Percentiles rank a stretch among this genome's conserved stretches.
Evolutionary conservation across 2,888 invertebrate species (phyloP).

Genomic region (Lagria hirta): DNA sequence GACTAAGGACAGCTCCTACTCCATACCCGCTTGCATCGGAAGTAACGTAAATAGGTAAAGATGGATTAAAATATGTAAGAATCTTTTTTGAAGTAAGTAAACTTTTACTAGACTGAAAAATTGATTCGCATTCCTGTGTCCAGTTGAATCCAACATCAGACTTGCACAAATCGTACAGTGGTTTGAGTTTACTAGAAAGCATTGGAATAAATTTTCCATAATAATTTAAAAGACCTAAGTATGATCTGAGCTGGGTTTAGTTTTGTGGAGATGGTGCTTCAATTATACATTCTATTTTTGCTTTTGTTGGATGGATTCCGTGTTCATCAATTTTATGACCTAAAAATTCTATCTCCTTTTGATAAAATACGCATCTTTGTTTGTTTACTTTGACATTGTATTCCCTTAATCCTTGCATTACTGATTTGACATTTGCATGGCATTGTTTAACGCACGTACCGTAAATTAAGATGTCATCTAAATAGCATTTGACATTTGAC

Average conservation of each 20-base stretch:
- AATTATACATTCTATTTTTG: background rate
- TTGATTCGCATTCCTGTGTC: background rate
- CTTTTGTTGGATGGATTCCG: background rate
- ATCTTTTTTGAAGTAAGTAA: too few species aligned
- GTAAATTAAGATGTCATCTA: too few species aligned
- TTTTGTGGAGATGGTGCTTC: conserved; percentile 1
- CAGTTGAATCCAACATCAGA: background rate
- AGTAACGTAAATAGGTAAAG: background rate
- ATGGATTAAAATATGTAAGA: background rate
- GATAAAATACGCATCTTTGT: too few species aligned
- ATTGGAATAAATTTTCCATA: conserved; percentile 3
- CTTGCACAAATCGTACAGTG: background rate
- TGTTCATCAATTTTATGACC: background rate
- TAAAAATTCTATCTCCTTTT: background rate
- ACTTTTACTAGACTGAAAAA: background rate
- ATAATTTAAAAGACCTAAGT: background rate
- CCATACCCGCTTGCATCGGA: background rate
- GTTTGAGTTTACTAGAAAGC: too few species aligned
- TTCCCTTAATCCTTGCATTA: background rate
- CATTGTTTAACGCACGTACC: too few species aligned
- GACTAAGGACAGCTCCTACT: background rate
- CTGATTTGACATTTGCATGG: background rate
- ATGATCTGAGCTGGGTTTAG: background rate
- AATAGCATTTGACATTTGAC: too few species aligned
- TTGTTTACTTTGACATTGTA: background rate